Evolutionary conservation across 2,888 invertebrate species (phyloP).

Genomic region (Andrena chrysosceles): DNA sequence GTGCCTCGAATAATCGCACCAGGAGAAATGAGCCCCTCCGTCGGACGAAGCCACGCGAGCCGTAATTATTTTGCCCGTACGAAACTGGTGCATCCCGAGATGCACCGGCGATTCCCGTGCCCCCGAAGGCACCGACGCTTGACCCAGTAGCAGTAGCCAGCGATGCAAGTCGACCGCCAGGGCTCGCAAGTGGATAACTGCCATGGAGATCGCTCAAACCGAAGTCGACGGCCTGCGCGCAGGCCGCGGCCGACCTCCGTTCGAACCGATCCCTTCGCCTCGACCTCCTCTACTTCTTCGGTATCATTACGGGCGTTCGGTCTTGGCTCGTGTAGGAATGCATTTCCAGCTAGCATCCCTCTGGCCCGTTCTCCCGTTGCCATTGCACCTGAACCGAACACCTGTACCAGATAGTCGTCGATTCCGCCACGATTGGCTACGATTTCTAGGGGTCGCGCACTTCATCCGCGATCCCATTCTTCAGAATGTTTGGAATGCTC

Average conservation of each 20-base stretch:
- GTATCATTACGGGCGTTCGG: constrained; percentile 74
- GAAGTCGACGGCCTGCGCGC: constrained; percentile 54
- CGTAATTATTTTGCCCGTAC: constrained; percentile 41
- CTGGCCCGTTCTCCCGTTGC: constrained; percentile 42
- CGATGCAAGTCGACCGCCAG: constrained; percentile 47
- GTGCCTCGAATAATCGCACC: not conserved
- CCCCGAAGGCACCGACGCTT: constrained; percentile 75
- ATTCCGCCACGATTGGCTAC: constrained; percentile 60
- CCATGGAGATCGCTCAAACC: constrained; percentile 76
- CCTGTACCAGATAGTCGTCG: constrained; percentile 63
- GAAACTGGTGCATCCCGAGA: constrained; percentile 61
- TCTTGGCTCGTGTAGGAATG: constrained; percentile 77
- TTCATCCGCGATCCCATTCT: constrained; percentile 66
- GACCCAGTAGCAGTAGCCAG: constrained; percentile 79
- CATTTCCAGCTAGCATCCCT: constrained; percentile 54
- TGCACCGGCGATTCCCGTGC: constrained; percentile 71
- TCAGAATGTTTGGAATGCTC: constrained; percentile 34
- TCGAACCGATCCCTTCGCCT: constrained; percentile 65
- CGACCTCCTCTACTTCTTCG: constrained; percentile 71
- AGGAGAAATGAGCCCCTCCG: not conserved
- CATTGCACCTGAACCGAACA: constrained; percentile 68
- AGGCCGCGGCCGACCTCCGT: constrained; percentile 54
- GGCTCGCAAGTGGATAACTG: constrained; percentile 81
- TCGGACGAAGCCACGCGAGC: not conserved
- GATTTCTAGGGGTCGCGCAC: constrained; percentile 70